Base-by-base conservation (phyloP, 2,888 invertebrate genomes). In the Parnassius glacialis region DNA sequence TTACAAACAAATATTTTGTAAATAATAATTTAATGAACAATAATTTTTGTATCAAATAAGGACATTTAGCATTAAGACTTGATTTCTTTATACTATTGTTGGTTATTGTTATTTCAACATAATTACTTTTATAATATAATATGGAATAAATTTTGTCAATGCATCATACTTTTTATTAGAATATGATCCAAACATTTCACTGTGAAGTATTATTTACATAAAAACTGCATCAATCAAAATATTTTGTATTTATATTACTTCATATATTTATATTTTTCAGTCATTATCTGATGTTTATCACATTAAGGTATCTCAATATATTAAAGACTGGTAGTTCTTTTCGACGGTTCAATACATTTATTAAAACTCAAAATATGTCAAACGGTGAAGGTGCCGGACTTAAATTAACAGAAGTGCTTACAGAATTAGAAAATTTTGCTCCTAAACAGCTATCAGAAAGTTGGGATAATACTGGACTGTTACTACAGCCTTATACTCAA, bases 401-500 rank as follows among this genome's bases (percentile, higher is more conserved):
- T 3, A 73, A 90, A 9, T 73, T 94, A 64, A 74, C 74, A 13
- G 84, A 86, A 65, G 92, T 96, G 3, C 76, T 96, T 48, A 74
- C 85, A 11, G 90, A 89, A 59, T 84, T 97, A 65, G 93, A 96
- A 73, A 82, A 87, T 10, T 95, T 95, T 84, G 97, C 97, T 1
- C 94, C 96, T 10, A 81, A 93, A 44, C 82, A 90, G 2, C 85
- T 95, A 12, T 97, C 98, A 3, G 97, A 95, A 74, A 93, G 93
- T 58, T 99, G 98, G 98, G 99, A 99, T 80, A 99, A 99, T 86
- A 98, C 98, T 57, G 99, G 99, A 0, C 89, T 99, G 2, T 87
- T 99, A 41, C 93, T 98, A 11, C 97, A 98, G 79, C 98, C 98
- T 0, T 87, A 86, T 41, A 89, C 93, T 41, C 84, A 93, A 52